These are phyloP conservation scores for Cyphomyrus discorhynchus DNA, from an alignment of 2,113 vertebrate species.

Conservation along the genomic window DNA sequence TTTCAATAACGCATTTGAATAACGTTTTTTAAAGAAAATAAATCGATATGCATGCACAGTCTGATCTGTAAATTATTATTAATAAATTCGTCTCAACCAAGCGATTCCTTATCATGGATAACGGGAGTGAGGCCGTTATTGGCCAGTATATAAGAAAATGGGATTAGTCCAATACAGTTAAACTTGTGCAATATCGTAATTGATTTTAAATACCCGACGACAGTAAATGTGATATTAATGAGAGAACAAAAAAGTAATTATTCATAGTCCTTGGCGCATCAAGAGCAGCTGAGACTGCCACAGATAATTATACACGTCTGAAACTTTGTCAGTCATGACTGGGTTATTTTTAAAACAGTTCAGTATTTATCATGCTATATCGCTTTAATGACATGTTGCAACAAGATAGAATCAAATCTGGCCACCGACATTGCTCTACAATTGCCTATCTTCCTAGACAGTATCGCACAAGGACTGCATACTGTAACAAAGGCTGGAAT, in stretches of 20 bases:
- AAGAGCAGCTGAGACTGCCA: not conserved
- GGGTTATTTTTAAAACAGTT: not conserved
- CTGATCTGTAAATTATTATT: not conserved
- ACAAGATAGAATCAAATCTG: not conserved
- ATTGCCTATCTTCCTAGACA: not conserved
- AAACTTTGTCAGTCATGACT: not conserved
- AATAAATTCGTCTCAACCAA: not conserved
- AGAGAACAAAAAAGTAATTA: constrained; percentile 1
- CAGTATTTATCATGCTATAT: not conserved
- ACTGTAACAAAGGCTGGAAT: not conserved
- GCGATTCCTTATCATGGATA: not conserved
- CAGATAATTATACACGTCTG: not conserved
- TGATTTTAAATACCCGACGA: not conserved
- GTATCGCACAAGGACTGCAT: not conserved
- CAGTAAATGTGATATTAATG: not conserved
- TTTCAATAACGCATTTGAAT: not conserved
- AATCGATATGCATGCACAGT: not conserved
- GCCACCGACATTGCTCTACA: not conserved
- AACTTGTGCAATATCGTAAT: not conserved
- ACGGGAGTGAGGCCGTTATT: not conserved
- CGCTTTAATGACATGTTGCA: not conserved
- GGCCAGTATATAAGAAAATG: not conserved
- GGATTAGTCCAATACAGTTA: not conserved
- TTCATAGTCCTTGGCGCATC: not conserved
- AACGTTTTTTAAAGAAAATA: not conserved